Percentiles rank a stretch among this genome's conserved stretches.
Evolutionary conservation across 2,113 vertebrate species (phyloP).

Genomic region (Stercorarius parasiticus): DNA sequence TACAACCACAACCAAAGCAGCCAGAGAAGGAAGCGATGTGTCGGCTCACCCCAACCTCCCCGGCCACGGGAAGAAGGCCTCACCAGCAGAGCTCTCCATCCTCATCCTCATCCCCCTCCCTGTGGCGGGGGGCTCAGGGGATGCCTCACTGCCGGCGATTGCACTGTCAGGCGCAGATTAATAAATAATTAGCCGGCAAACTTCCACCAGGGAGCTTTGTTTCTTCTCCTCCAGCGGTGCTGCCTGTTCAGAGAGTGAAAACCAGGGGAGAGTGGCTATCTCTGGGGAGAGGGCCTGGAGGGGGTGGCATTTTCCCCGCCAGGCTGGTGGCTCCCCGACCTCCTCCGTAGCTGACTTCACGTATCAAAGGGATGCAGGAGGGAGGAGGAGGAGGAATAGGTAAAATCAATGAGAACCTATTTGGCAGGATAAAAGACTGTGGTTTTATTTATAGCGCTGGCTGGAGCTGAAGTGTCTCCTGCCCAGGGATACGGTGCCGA

Average conservation of each 20-base stretch:
- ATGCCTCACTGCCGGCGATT: neutral
- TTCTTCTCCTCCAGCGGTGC: conserved; percentile 1
- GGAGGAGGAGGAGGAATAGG: conserved; percentile 1
- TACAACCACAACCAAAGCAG: rapidly evolving
- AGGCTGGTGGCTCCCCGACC: neutral
- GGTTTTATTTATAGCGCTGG: conserved; percentile 56
- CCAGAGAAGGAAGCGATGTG: rapidly evolving
- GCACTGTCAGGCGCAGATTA: neutral
- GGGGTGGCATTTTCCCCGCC: neutral
- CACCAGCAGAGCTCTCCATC: neutral
- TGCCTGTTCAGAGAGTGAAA: neutral
- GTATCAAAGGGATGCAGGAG: neutral
- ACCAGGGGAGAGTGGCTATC: neutral
- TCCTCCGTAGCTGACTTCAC: conserved; percentile 22
- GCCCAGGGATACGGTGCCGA: neutral
- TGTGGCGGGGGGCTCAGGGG: neutral
- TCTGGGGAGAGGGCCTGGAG: neutral
- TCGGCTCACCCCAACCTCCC: neutral
- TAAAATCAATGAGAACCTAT: conserved; percentile 62
- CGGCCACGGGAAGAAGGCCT: rapidly evolving
- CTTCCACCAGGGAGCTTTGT: neutral
- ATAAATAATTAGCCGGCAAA: conserved; percentile 48
- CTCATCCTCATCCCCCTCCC: neutral
- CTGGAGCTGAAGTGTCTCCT: conserved; percentile 27
- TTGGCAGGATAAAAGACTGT: neutral